A percentile compares a stretch with the other conserved stretches of the same genome.
These are phyloP conservation scores for Belgica antarctica DNA, from an alignment of 2,888 invertebrate species.

Conservation along the genomic window DNA sequence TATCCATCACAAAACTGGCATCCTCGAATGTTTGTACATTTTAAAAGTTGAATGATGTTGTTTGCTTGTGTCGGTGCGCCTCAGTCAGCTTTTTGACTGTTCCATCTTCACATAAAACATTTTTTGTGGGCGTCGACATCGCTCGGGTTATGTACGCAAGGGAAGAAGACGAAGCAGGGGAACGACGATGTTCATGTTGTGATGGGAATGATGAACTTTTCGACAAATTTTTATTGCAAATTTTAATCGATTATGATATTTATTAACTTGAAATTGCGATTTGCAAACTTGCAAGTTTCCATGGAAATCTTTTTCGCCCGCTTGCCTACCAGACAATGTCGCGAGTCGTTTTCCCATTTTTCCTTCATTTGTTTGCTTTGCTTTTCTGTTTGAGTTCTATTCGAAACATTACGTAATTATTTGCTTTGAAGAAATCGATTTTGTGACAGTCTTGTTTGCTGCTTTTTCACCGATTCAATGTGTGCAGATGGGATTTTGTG, in stretches of 20 bases:
- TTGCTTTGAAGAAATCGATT: slow-evolving; percentile 8
- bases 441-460: slow-evolving; percentile 8
- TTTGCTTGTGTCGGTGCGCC: neutral
- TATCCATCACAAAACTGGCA: slow-evolving; percentile 24
- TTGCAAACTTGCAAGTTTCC: slow-evolving; percentile 5
- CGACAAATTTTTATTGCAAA: neutral
- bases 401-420: slow-evolving; percentile 26
- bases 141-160: neutral
- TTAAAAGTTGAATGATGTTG: slow-evolving; percentile 22
- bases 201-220: no score
- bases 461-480: neutral
- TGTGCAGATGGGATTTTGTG: slow-evolving; percentile 25
- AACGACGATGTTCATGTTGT: neutral
- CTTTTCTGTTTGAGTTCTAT: neutral
- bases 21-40: slow-evolving; percentile 23
- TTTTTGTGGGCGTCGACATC: slow-evolving; percentile 14
- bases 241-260: neutral
- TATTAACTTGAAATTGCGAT: neutral
- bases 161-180: slow-evolving; percentile 4
- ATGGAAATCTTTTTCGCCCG: no score
- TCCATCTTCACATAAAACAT: slow-evolving; percentile 12
- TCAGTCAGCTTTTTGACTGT: slow-evolving; percentile 15
- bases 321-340: no score
- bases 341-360: no score
- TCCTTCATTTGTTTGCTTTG: neutral